phyloP scores from a whole-genome alignment of 2,797 vertebrate species.

The Cryptoprocta ferox region DNA sequence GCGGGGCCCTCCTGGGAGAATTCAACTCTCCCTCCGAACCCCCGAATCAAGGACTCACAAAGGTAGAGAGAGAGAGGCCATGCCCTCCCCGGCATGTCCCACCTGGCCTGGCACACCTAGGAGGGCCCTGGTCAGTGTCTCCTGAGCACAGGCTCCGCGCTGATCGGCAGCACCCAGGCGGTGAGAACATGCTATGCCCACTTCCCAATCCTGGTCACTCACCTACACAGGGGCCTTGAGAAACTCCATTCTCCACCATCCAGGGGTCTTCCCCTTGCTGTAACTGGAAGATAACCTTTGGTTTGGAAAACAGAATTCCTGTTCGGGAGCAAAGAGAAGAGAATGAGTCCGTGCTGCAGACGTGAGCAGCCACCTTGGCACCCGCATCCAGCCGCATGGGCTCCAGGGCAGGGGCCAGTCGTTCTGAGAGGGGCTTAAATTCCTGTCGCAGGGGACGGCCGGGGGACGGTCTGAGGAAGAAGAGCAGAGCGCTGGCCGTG shows the following conservation, averaged over 20 bases:
- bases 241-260: conserved; percentile 7
- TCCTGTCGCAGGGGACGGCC: not conserved
- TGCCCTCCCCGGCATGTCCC: not conserved
- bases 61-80: not conserved
- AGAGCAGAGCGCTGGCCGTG: not conserved
- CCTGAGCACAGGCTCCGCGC: not conserved
- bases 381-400: not conserved
- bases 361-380: not conserved
- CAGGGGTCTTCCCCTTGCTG: conserved; percentile 66
- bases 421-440: not conserved
- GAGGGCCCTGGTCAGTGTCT: not conserved
- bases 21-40: not conserved
- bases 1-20: not conserved
- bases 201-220: not conserved
- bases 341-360: not conserved
- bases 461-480: not conserved
- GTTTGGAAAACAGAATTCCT: conserved; percentile 76
- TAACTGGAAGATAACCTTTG: conserved; percentile 74
- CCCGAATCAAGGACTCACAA: not conserved
- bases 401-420: not conserved
- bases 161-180: not conserved
- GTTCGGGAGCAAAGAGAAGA: conserved; percentile 51
- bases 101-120: not conserved
- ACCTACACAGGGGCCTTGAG: conserved; percentile 16
- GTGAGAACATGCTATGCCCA: not conserved